Evolutionary conservation across 2,888 invertebrate genomes (phyloP), one percentile per base, ranked within the genome.

Genomic region (Macrophya alboannulata): DNA sequence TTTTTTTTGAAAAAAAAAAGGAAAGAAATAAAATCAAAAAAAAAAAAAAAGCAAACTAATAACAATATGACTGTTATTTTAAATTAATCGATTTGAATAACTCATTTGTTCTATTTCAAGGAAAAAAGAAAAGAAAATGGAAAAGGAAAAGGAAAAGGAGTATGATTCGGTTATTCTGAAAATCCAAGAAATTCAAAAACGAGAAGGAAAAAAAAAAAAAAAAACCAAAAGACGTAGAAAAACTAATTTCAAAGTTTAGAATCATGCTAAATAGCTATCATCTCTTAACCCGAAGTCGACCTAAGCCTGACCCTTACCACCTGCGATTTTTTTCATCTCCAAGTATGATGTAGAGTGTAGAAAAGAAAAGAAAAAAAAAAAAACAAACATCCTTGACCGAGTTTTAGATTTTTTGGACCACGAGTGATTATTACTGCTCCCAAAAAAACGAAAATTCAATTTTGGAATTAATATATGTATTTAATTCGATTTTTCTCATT

Each of bases 211-310:
- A 65, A 37, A 37, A 37, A 31, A n/a, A 62, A 62, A 21, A 1
- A 17, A 4, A 37, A 15, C 12, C 0, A 15, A 37, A 71, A 37
- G 15, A 17, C 15, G 17, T 0, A 8, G 40, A 45, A 48, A 21
- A 45, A 45, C 43, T 74, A 21, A 74, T 15, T 51, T 55, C 9
- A 37, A 77, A 77, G 77, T 77, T 77, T 51, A 31, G 31, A 55
- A 77, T 77, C 77, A 51, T 77, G 77, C 55, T 77, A 48, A 31
- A 51, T 25, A 31, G 25, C 31, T 31, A 31, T 72, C 62, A 62
- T 62, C 21, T 40, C 43, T 31, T 31, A 31, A n/a, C n/a, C n/a
- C n/a, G n/a, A n/a, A n/a, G n/a, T 31, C 31, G 3, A 1, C 31
- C 31, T 3, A 31, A 31, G 31, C 31, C 31, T n/a, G 31, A 31